Conservation (phyloP, 2,113 vertebrate genomes). For the Silurus asotus region DNA sequence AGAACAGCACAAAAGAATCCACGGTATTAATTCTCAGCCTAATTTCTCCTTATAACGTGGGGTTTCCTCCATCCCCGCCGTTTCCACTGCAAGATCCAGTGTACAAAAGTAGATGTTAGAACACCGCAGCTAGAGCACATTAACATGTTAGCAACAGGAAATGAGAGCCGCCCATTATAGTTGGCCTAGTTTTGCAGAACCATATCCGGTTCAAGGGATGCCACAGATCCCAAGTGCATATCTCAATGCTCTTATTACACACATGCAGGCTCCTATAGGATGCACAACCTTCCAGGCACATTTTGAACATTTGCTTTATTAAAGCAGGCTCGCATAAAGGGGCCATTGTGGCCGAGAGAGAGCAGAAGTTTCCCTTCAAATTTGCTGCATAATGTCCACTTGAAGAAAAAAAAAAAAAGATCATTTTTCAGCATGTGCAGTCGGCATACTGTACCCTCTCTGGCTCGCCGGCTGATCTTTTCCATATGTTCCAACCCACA, state of each 20-base stretch:
- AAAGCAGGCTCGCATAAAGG: constrained; percentile 49
- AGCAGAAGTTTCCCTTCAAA: constrained; percentile 49
- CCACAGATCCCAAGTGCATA: constrained; percentile 46
- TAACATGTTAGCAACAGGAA: constrained; percentile 48
- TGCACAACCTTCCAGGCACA: constrained; percentile 30
- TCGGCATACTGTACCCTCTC: constrained; percentile 41
- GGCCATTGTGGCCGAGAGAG: constrained; percentile 49
- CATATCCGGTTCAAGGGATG: constrained; percentile 47
- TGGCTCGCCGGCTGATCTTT: constrained; percentile 50
- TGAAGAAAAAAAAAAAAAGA: constrained; percentile 34
- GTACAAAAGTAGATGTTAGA: neutral
- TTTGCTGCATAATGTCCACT: constrained; percentile 53
- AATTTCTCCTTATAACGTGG: neutral
- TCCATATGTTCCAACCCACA: constrained; percentile 54
- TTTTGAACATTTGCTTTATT: constrained; percentile 44
- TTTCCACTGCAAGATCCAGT: constrained; percentile 9
- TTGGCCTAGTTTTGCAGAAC: constrained; percentile 52
- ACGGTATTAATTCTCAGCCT: neutral
- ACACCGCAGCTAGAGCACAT: constrained; percentile 21
- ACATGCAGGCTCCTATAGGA: constrained; percentile 30
- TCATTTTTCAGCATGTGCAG: constrained; percentile 50
- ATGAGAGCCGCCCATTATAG: constrained; percentile 40
- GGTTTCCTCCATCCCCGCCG: constrained; percentile 3
- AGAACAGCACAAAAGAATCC: neutral
- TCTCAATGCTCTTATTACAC: constrained; percentile 27